Percentiles rank a stretch among this genome's conserved stretches.
phyloP scores from a whole-genome alignment of 2,888 invertebrate genomes.

The Orthosia gracilis region DNA sequence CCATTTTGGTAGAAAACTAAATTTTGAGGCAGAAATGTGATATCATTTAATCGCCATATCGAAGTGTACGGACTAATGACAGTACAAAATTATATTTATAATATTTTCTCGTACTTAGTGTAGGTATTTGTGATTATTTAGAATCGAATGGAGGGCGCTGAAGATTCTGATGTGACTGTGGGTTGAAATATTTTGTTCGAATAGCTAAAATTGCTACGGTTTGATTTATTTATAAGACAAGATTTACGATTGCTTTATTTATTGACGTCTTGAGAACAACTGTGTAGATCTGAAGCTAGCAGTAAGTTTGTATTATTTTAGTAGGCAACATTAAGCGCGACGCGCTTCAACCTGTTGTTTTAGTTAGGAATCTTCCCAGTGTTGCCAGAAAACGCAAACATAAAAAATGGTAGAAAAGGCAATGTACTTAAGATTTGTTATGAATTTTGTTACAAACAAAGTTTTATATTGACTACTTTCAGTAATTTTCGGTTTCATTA shows the following conservation, averaged over 20 bases:
- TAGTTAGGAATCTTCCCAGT: constrained; percentile 64
- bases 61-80: constrained; percentile 75
- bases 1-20: constrained; percentile 71
- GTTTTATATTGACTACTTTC: constrained; percentile 51
- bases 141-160: constrained; percentile 45
- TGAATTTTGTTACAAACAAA: constrained; percentile 69
- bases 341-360: constrained; percentile 54
- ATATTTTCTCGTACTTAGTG: constrained; percentile 55
- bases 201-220: constrained; percentile 37
- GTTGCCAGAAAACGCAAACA: constrained; percentile 64
- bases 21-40: constrained; percentile 73
- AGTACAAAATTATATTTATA: constrained; percentile 84
- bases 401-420: constrained; percentile 69
- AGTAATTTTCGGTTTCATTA: constrained; percentile 58
- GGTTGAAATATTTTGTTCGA: constrained; percentile 32
- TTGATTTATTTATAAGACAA: constrained; percentile 58
- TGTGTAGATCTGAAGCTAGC: constrained; percentile 65
- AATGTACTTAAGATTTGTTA: constrained; percentile 79
- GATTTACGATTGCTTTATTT: constrained; percentile 64
- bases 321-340: constrained; percentile 40
- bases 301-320: constrained; percentile 58
- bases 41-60: constrained; percentile 77
- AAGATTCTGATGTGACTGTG: constrained; percentile 32
- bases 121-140: constrained; percentile 63
- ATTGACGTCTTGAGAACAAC: constrained; percentile 63